Evolutionary conservation across 2,113 vertebrate genomes (phyloP), one percentile per base, ranked within the genome.

Genomic region (Aphyosemion australe): DNA sequence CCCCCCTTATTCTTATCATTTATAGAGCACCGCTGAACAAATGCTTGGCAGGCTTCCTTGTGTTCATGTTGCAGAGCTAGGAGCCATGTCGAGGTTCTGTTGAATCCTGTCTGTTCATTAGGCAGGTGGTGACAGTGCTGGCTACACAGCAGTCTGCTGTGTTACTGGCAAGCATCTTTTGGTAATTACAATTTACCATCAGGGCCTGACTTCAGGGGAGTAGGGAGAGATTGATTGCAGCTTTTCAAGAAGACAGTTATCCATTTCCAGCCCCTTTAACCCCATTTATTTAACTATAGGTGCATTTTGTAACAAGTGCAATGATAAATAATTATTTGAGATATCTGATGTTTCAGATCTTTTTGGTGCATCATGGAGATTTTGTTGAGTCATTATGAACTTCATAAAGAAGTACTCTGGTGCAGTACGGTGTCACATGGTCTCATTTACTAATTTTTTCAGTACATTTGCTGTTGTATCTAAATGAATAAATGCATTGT

Each of bases 91-190:
- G n/a, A 72, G 79, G 72, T 58, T 75, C 78, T 88, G 89, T 90
- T 80, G 46, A 82, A 43, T 84, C 89, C 83, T 89, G 87, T 66
- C 87, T 67, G 74, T 80, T 84, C 78, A 78, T 84, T 69, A 83
- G 80, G 45, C 78, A 84, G 78, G 89, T 87, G 87, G 76, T 79
- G 82, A 88, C 85, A 85, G 65, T 87, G 78, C 65, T 65, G 76
- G 54, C 67, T 76, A 3, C 65, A 73, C 55, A 82, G 60, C 69
- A 79, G 67, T 69, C 58, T 67, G 43, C 56, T n/a, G 42, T 75
- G 62, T 84, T 72, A 67, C 77, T 84, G 87, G 73, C 80, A 86
- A 78, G 45, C 62, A 6, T 72, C 51, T 48, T 68, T 31, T 79
- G 18, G n/a, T 89, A 85, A 85, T 88, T 87, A 79, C 16, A 58